phyloP scores from a whole-genome alignment of 2,797 vertebrate species.

The Otolemur crassicaudatus region DNA sequence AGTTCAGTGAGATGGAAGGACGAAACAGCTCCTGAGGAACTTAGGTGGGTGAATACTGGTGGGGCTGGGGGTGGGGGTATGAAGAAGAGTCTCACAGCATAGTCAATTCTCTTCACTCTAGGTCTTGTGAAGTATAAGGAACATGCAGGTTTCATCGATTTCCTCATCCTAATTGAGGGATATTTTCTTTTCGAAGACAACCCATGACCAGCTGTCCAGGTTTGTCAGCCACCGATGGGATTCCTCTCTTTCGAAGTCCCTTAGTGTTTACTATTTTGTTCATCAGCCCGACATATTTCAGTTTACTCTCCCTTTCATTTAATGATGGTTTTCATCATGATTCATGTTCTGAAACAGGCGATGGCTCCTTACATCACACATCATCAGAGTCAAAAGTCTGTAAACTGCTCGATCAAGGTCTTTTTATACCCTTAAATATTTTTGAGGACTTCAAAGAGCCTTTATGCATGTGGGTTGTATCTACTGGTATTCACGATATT shows the following conservation, averaged over 20 bases:
- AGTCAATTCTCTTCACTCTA: not conserved
- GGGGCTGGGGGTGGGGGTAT: no score
- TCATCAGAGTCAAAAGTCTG: not conserved
- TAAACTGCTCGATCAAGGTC: not conserved
- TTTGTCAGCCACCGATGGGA: not conserved
- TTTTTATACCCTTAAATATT: not conserved
- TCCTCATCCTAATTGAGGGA: not conserved
- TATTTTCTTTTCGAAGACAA: not conserved
- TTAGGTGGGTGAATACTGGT: not conserved
- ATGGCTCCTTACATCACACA: not conserved
- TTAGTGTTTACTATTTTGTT: not conserved
- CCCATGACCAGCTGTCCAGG: not conserved
- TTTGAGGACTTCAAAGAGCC: not conserved
- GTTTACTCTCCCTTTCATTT: not conserved
- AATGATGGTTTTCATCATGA: not conserved
- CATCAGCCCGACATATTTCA: not conserved
- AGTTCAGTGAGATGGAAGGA: not conserved
- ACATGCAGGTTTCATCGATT: not conserved
- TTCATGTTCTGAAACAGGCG: not conserved
- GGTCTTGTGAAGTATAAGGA: not conserved
- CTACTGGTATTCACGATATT: not conserved
- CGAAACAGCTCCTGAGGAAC: not conserved
- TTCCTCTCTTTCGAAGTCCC: not conserved
- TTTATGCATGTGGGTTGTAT: not conserved
- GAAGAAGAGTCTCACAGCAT: not conserved